These are phyloP conservation scores for Trematomus loennbergii DNA, from an alignment of 2,113 vertebrate genomes.

Conservation along the genomic window DNA sequence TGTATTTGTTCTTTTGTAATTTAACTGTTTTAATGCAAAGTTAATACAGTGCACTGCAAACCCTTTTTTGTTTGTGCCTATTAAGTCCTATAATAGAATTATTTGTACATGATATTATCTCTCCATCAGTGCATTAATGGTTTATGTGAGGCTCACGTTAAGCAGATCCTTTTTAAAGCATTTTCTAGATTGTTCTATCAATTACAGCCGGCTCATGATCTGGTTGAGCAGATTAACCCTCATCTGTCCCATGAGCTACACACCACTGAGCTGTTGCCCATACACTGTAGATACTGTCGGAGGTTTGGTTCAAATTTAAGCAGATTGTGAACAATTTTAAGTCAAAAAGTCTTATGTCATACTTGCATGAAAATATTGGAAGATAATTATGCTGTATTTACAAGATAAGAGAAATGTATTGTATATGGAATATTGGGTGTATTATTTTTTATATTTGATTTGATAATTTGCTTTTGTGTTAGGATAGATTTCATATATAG, in stretches of 20 bases:
- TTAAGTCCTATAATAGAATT: neutral
- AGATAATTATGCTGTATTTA: neutral
- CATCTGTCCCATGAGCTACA: constrained; percentile 51
- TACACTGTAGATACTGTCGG: neutral
- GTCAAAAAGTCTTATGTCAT: neutral
- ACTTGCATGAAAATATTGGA: neutral
- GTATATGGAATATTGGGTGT: neutral
- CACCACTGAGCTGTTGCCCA: constrained; percentile 36
- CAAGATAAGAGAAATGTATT: neutral
- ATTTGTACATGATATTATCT: neutral
- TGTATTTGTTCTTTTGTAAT: neutral
- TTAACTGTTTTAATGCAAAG: neutral
- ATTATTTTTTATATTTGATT: neutral
- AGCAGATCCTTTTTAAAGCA: constrained; percentile 41
- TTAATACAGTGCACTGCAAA: neutral
- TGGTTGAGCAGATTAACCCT: constrained; percentile 74
- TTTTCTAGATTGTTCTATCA: constrained; percentile 63
- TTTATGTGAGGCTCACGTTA: constrained; percentile 28
- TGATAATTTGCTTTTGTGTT: neutral
- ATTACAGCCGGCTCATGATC: constrained; percentile 65
- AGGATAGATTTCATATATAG: too few relatives aligned
- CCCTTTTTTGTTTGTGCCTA: neutral
- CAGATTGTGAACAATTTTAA: neutral
- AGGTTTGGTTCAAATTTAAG: neutral
- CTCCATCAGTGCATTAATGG: neutral